Conservation (phyloP, 2,888 invertebrate species). For the Taphrorychus bicolor region DNA sequence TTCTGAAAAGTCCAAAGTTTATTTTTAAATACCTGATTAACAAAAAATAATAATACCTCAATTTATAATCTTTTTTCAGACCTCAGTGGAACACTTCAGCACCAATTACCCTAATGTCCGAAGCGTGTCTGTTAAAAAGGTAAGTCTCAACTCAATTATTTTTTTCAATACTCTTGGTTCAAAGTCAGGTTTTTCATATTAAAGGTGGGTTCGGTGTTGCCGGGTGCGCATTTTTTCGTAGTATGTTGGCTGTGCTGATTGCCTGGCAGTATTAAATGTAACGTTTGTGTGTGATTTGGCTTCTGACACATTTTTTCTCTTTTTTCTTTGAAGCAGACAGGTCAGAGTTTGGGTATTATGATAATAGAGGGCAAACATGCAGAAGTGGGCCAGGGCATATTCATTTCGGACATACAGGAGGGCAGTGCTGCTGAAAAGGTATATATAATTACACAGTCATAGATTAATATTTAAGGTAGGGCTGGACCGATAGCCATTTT, state of each 20-base stretch:
- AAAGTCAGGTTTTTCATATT: no score
- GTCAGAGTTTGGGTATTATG: constrained; percentile 89
- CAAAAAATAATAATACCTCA: no score
- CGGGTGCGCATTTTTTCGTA: not conserved
- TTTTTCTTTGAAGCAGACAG: constrained; percentile 66
- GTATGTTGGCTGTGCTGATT: not conserved
- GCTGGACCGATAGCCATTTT: no score
- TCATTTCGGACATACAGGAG: constrained; percentile 91
- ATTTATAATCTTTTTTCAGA: constrained; percentile 58
- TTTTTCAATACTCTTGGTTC: not conserved
- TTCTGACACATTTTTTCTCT: constrained; percentile 27
- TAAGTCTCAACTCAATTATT: constrained; percentile 55
- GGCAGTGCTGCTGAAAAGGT: constrained; percentile 89
- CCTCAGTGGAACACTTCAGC: constrained; percentile 71
- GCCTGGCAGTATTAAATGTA: not conserved
- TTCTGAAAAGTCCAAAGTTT: constrained; percentile 19
- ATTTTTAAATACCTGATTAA: no score
- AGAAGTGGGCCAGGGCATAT: constrained; percentile 90
- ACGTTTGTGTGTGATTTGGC: constrained; percentile 10
- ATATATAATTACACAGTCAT: constrained; percentile 40
- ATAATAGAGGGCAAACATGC: constrained; percentile 93
- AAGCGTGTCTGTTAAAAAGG: constrained; percentile 85
- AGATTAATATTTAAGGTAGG: no score
- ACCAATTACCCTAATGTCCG: constrained; percentile 80
- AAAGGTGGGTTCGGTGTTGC: not conserved